Evolutionary conservation across 2,113 vertebrate genomes (phyloP).

Genomic region (Hepsetus odoe): DNA sequence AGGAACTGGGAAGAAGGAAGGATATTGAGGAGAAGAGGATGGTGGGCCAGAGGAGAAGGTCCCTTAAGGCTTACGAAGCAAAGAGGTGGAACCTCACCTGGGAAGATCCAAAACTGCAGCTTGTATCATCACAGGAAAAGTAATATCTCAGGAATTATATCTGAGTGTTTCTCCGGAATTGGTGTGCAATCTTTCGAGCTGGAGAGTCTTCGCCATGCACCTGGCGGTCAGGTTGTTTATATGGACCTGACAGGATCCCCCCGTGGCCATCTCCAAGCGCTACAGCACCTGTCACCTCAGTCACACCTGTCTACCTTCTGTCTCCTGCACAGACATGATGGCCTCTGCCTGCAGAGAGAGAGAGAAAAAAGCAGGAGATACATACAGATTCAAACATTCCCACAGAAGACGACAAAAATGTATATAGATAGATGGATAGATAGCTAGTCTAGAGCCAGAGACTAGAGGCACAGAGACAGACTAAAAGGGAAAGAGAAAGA

Average conservation of each 20-base stretch:
- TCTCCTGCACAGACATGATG: slow-evolving; percentile 51
- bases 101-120: too few relatives aligned
- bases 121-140: too few relatives aligned
- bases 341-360: slow-evolving; percentile 47
- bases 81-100: too few relatives aligned
- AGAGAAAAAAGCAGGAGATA: neutral
- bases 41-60: too few relatives aligned
- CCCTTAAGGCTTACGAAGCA: too few relatives aligned
- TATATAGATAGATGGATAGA: neutral
- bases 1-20: too few relatives aligned
- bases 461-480: neutral
- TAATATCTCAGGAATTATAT: too few relatives aligned
- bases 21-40: too few relatives aligned
- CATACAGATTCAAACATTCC: neutral
- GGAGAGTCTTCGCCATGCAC: neutral
- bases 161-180: too few relatives aligned
- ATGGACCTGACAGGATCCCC: slow-evolving; percentile 31
- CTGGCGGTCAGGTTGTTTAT: slow-evolving; percentile 32
- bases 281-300: slow-evolving; percentile 59
- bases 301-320: slow-evolving; percentile 69
- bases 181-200: too few relatives aligned
- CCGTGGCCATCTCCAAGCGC: slow-evolving; percentile 15
- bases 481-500: neutral
- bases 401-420: neutral
- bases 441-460: neutral